Percentiles rank a stretch among this genome's conserved stretches.
phyloP scores from a whole-genome alignment of 30 jellyfish, hydroid and myxozoan genomes.

The Pelagia noctiluca region DNA sequence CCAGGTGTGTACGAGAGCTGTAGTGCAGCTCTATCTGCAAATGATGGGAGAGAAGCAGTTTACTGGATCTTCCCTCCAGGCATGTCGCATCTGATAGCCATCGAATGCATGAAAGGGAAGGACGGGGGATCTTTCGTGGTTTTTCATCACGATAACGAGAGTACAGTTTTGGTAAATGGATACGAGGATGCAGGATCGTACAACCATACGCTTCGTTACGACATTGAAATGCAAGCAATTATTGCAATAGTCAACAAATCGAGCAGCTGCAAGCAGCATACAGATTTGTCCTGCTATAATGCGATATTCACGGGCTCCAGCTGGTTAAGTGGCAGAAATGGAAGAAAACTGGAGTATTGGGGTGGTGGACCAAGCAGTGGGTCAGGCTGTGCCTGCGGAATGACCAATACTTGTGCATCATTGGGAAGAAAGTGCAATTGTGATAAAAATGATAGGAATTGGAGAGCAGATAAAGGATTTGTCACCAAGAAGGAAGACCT shows the following conservation, averaged over 20 bases:
- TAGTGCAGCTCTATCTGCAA: background rate
- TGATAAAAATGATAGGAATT: conserved; percentile 12
- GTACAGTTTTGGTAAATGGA: background rate
- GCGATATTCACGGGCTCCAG: background rate
- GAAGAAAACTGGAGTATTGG: background rate
- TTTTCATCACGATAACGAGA: conserved; percentile 11
- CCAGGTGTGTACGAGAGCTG: background rate
- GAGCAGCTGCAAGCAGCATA: conserved; percentile 23
- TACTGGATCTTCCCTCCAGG: background rate
- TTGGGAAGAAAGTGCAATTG: conserved; percentile 4
- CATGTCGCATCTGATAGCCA: background rate
- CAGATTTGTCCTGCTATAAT: conserved; percentile 16
- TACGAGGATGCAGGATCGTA: background rate
- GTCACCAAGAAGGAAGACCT: conserved; percentile 13
- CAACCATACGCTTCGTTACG: background rate
- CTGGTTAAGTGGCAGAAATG: conserved; percentile 11
- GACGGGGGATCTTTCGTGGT: background rate
- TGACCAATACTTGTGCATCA: background rate
- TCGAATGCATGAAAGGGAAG: conserved; percentile 15
- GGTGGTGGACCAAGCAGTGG: conserved; percentile 51
- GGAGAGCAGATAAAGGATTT: conserved; percentile 25
- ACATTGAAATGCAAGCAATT: background rate
- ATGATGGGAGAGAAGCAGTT: background rate
- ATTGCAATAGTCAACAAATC: conserved; percentile 9
- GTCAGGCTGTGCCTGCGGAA: conserved; percentile 27